Conservation (phyloP, 2,888 invertebrate genomes). For the Drosophila cracens region DNA sequence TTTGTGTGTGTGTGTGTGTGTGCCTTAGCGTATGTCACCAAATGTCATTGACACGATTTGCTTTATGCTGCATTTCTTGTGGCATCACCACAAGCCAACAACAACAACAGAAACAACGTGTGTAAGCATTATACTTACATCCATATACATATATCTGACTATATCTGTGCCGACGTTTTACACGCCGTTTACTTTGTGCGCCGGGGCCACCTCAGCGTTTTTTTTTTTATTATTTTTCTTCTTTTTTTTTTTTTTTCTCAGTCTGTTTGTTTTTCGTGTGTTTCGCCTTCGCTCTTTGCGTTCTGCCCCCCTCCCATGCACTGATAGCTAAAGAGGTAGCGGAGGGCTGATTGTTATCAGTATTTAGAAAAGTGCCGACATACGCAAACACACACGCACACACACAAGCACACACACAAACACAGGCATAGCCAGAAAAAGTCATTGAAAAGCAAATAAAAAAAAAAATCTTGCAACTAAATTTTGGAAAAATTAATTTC, state of each 20-base stretch:
- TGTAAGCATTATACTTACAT: slow-evolving; percentile 30
- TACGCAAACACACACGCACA: slow-evolving; percentile 11
- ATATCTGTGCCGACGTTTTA: slow-evolving; percentile 65
- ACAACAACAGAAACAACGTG: slow-evolving; percentile 22
- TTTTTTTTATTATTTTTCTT: slow-evolving; percentile 23
- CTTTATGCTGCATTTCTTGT: slow-evolving; percentile 75
- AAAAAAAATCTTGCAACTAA: slow-evolving; percentile 3
- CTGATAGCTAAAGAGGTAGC: slow-evolving; percentile 32
- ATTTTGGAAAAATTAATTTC: slow-evolving; percentile 9
- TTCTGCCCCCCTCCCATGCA: slow-evolving; percentile 13
- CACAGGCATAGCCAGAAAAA: not conserved
- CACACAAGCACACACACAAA: not conserved
- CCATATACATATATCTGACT: slow-evolving; percentile 42
- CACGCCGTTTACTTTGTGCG: slow-evolving; percentile 62
- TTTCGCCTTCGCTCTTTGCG: slow-evolving; percentile 23
- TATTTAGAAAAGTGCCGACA: slow-evolving; percentile 53
- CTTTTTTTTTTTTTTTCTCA: slow-evolving; percentile 34
- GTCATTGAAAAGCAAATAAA: slow-evolving; percentile 8
- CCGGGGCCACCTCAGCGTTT: slow-evolving; percentile 71
- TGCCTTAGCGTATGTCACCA: slow-evolving; percentile 69
- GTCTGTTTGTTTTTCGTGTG: slow-evolving; percentile 55
- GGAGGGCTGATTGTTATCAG: slow-evolving; percentile 67
- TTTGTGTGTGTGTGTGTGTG: slow-evolving; percentile 1
- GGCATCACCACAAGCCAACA: slow-evolving; percentile 51
- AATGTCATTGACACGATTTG: slow-evolving; percentile 79